A percentile compares a stretch with the other conserved stretches of the same genome.
Conservation (phyloP, 2,113 vertebrate species). For the Bufo bufo region DNA sequence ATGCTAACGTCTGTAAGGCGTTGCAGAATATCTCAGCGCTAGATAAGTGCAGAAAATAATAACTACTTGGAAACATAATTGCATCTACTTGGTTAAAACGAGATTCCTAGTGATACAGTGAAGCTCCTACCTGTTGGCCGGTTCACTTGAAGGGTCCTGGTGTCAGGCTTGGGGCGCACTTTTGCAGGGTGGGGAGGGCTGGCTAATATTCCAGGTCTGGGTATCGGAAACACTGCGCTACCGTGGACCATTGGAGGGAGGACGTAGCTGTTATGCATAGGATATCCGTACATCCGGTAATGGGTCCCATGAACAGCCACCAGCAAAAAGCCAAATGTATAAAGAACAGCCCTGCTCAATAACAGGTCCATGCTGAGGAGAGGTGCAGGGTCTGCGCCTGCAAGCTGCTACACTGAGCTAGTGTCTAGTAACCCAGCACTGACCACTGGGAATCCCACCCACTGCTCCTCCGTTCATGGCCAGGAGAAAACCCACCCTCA, state of each 20-base stretch:
- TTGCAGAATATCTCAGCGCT: too few relatives aligned
- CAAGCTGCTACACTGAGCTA: constrained; percentile 15
- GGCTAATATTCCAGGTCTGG: constrained; percentile 49
- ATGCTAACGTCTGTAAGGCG: too few relatives aligned
- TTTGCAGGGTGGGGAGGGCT: constrained; percentile 48
- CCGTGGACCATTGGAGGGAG: constrained; percentile 53
- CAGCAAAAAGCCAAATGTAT: constrained; percentile 62
- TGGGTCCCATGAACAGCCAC: constrained; percentile 64
- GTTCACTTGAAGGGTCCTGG: constrained; percentile 4
- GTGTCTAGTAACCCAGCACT: constrained; percentile 38
- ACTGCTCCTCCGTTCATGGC: not conserved
- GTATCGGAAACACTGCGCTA: constrained; percentile 58
- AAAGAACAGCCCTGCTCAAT: constrained; percentile 27
- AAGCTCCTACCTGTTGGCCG: constrained; percentile 46
- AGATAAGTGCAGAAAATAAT: too few relatives aligned
- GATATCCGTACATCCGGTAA: constrained; percentile 75
- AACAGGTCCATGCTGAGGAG: constrained; percentile 25
- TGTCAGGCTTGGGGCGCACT: constrained; percentile 32
- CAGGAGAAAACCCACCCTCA: not conserved
- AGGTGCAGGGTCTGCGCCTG: not conserved
- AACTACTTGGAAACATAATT: too few relatives aligned
- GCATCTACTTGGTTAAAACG: too few relatives aligned
- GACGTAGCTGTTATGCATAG: constrained; percentile 63
- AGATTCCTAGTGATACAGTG: too few relatives aligned
- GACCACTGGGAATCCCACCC: constrained; percentile 24